Base-by-base conservation (phyloP, 2,797 vertebrate species). In the Trematomus bernacchii region DNA sequence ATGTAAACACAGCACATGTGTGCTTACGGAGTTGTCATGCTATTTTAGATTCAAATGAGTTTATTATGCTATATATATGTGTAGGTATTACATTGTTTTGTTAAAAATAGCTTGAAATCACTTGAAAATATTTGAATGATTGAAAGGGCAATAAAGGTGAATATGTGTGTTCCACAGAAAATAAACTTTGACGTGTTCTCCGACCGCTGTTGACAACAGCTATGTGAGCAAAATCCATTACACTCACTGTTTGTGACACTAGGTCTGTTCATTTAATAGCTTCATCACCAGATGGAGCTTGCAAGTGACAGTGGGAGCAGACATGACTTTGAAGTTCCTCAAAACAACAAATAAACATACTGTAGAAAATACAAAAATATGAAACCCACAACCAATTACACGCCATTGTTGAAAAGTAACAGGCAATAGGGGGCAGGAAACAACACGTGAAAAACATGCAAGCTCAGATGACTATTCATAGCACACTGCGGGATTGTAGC, bases 201-300 rank as follows among this genome's bases (percentile, higher is more conserved):
- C 75, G 48, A 67, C 67, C 72, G 79, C 64, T 82, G 78, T 37
- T 74, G 77, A 85, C 79, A 77, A 54, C 69, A 76, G 59, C 72
- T 78, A 43, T 57, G 69, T 42, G 70, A 74, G 69, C 52, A 79
- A 73, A 82, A 62, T 72, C 66, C 70, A 78, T 76, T 73, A 75
- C 37, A 76, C 70, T 76, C 59, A 55, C 57, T 74, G 33, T 37
- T 4, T 37, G 82, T 1, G 19, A 80, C 82, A 76, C 69, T 68
- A 54, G 61, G 62, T 76, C 79, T 77, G 63, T 66, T 88, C 75
- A 80, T 87, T 83, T 86, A 85, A 87, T 82, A 72, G 80, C 66
- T 73, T 79, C 71, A 71, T 76, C 72, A 86, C 42, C 86, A 86
- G 80, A 90, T 87, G 89, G 87, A 79, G 76, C 71, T 83, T 79